phyloP scores from a whole-genome alignment of 2,797 vertebrate genomes.

The Choloepus didactylus region DNA sequence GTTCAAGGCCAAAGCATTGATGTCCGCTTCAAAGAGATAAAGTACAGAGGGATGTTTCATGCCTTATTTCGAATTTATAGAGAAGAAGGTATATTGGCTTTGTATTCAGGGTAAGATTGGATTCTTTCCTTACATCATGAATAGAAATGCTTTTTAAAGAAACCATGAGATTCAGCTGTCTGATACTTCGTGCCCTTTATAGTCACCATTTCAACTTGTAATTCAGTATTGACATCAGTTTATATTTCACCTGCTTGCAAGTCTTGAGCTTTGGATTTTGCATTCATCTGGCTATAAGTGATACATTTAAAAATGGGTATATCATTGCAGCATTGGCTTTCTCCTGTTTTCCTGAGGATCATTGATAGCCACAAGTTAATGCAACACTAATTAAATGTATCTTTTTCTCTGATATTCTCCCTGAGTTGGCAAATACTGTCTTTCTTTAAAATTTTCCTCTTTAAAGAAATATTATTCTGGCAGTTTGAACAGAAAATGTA shows the following conservation, averaged over 20 bases:
- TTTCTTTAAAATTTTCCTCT: conserved; percentile 23
- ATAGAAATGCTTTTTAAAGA: conserved; percentile 48
- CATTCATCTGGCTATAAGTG: conserved; percentile 37
- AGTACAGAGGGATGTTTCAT: conserved; percentile 97
- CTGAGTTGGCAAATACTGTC: conserved; percentile 52
- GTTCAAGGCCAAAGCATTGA: conserved; percentile 95
- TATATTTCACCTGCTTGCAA: conserved; percentile 59
- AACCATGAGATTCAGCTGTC: conserved; percentile 25
- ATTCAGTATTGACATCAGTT: conserved; percentile 55
- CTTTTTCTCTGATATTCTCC: conserved; percentile 42
- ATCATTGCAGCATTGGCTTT: conserved; percentile 53
- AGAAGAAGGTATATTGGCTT: conserved; percentile 94
- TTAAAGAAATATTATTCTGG: conserved; percentile 58
- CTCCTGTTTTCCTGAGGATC: conserved; percentile 38
- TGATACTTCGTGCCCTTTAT: conserved; percentile 28
- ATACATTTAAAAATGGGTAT: conserved; percentile 32
- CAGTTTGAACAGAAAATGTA: conserved; percentile 51
- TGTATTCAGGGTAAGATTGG: conserved; percentile 94
- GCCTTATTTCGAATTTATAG: conserved; percentile 95
- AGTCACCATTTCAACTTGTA: conserved; percentile 48
- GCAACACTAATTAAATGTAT: neutral
- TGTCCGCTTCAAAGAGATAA: conserved; percentile 95
- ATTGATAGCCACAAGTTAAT: neutral
- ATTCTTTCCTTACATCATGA: conserved; percentile 37
- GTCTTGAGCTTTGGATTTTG: conserved; percentile 64